Conservation (phyloP, 2,797 vertebrate species). For the Enoplosus armatus region DNA sequence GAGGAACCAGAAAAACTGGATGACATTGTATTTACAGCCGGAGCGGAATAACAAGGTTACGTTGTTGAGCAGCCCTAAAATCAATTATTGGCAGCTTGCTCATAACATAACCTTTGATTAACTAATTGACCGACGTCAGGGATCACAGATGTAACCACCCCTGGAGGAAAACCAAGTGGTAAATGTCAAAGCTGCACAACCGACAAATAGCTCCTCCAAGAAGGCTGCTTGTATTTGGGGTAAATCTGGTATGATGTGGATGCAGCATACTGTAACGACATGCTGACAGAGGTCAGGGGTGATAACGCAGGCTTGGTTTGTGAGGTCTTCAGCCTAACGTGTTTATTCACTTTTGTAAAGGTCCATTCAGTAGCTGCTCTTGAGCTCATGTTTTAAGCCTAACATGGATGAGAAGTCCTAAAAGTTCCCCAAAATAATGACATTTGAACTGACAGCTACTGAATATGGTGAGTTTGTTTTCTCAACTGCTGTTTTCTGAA, state of each 20-base stretch:
- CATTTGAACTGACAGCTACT: too few relatives aligned
- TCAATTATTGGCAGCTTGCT: neutral
- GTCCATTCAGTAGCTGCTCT: neutral
- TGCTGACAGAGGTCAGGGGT: neutral
- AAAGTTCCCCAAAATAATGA: too few relatives aligned
- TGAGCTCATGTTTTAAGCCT: neutral
- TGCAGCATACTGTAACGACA: neutral
- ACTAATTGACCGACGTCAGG: neutral
- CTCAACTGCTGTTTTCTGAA: neutral
- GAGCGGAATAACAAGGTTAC: neutral
- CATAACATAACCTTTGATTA: neutral
- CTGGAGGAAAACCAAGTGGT: neutral
- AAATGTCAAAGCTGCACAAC: neutral
- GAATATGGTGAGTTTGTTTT: neutral
- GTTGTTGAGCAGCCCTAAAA: neutral
- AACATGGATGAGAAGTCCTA: neutral
- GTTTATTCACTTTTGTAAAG: neutral
- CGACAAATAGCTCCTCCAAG: neutral
- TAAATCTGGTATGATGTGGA: slow-evolving; percentile 37
- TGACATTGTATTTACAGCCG: too few relatives aligned
- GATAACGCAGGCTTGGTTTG: neutral
- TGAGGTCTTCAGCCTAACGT: slow-evolving; percentile 4
- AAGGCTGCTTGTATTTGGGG: neutral
- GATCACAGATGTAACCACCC: neutral
- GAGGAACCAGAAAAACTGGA: slow-evolving; percentile 20